Percentiles rank a stretch among this genome's conserved stretches.
phyloP scores from a whole-genome alignment of 64 coral and sea anemone genomes.

The Hydrozoanthus tunicans region DNA sequence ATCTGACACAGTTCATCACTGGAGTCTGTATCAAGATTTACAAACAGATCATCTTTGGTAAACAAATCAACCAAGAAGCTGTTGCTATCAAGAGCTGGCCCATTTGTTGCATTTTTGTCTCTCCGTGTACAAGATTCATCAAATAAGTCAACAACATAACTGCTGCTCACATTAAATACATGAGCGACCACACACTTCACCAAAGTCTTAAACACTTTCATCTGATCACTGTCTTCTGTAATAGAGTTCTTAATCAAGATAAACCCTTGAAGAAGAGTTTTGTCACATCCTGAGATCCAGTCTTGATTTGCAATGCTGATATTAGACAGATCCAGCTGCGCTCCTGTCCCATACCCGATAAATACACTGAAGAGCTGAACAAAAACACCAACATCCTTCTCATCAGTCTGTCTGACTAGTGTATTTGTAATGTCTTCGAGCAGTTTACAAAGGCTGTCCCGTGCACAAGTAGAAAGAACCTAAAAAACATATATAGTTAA shows the following conservation, averaged over 20 bases:
- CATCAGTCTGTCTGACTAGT: background rate
- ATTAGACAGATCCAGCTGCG: background rate
- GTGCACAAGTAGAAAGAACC: background rate
- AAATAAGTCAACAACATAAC: slow-evolving; percentile 9
- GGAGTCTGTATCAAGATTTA: slow-evolving; percentile 12
- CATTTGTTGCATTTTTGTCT: too few species aligned
- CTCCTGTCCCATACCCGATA: background rate
- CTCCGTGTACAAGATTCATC: background rate
- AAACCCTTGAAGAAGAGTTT: slow-evolving; percentile 8
- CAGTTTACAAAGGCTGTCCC: background rate
- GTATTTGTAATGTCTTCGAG: slow-evolving; percentile 39
- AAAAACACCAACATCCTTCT: slow-evolving; percentile 24
- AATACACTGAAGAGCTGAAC: slow-evolving; percentile 20
- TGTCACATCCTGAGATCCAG: background rate
- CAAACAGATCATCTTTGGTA: slow-evolving; percentile 21
- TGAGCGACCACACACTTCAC: slow-evolving; percentile 20
- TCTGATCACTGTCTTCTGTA: background rate
- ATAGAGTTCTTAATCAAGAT: background rate
- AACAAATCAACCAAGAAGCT: background rate
- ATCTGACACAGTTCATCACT: slow-evolving; percentile 16
- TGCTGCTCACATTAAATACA: slow-evolving; percentile 5
- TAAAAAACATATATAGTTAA: background rate
- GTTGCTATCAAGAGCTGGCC: background rate
- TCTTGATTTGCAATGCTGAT: background rate
- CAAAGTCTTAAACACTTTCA: slow-evolving; percentile 3